Evolutionary conservation across 2,888 invertebrate species (phyloP), one percentile per base, ranked within the genome.

Genomic region (Teleiodes luculella): DNA sequence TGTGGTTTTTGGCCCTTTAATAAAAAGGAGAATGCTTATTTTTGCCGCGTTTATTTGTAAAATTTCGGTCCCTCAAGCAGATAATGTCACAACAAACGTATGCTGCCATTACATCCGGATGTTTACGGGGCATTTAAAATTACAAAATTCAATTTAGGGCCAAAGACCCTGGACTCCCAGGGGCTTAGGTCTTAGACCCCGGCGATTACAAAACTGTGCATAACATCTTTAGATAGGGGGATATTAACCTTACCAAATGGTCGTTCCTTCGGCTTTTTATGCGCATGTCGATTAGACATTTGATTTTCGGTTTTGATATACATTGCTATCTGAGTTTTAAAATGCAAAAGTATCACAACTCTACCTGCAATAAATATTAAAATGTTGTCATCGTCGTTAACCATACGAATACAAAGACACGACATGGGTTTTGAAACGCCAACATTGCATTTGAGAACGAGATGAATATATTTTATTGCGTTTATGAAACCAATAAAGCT

Each of bases 71-170:
- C 68, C 68, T 65, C 59, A 52, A 39, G 58, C 59, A 63, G 60
- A 71, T 68, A 67, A 74, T 76, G 80, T 76, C 79, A 71, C 65
- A 68, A 67, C 62, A 65, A 59, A 59, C 62, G 60, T 57, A 62
- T 59, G 60, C 53, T 58, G 70, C 64, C 79, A 80, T 83, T 76
- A 77, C 70, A 69, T 69, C 55, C 57, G 48, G 53, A 61, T 71
- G 60, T 82, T 84, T 79, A 83, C 66, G 65, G 52, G 63, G 64
- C 59, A 61, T 65, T 63, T 58, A 57, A 61, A 57, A 76, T 69
- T 70, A 69, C 62, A 63, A 70, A 71, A 74, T 73, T 73, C 60
- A 76, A 78, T 77, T 76, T 70, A 54, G 61, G 58, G 59, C 64
- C 62, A 58, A 50, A 61, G 41, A 60, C 33, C 48, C 14, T n/a